Percentiles rank a stretch among this genome's conserved stretches.
These are phyloP conservation scores for Phrynocephalus vlangalii DNA, from an alignment of 2,797 vertebrate genomes.

Conservation along the genomic window DNA sequence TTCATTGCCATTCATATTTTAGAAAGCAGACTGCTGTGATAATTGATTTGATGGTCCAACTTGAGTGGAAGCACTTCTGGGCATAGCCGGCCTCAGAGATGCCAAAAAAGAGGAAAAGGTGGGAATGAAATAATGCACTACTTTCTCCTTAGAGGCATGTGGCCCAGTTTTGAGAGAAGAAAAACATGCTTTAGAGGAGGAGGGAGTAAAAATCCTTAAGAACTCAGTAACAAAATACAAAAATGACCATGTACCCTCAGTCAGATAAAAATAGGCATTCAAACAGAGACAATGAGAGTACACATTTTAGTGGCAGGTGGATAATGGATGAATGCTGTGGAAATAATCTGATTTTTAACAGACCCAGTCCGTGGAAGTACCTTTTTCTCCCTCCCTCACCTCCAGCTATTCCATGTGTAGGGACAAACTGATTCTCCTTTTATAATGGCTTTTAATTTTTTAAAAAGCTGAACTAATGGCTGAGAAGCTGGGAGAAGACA, in stretches of 20 bases:
- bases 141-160: slow-evolving; percentile 97
- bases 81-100: slow-evolving; percentile 96
- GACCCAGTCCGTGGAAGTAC: slow-evolving; percentile 81
- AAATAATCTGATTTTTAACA: slow-evolving; percentile 96
- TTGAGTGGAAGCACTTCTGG: slow-evolving; percentile 99
- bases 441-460: slow-evolving; percentile 83
- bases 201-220: slow-evolving; percentile 63
- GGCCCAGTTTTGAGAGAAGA: slow-evolving; percentile 93
- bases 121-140: slow-evolving; percentile 98
- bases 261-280: slow-evolving; percentile 90
- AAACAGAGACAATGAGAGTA: slow-evolving; percentile 86
- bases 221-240: slow-evolving; percentile 86
- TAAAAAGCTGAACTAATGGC: slow-evolving; percentile 82
- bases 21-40: slow-evolving; percentile 91
- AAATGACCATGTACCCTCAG: slow-evolving; percentile 86
- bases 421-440: slow-evolving; percentile 84
- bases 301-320: slow-evolving; percentile 95
- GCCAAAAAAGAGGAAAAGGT: slow-evolving; percentile 97
- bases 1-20: slow-evolving; percentile 96
- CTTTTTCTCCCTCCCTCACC: slow-evolving; percentile 74
- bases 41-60: slow-evolving; percentile 99
- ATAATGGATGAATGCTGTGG: slow-evolving; percentile 91
- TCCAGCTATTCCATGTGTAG: slow-evolving; percentile 80
- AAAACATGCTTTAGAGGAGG: slow-evolving; percentile 80
- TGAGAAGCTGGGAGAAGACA: slow-evolving; percentile 65